These are phyloP conservation scores for Drosophila bunnanda DNA, from an alignment of 2,888 invertebrate genomes.

Conservation along the genomic window DNA sequence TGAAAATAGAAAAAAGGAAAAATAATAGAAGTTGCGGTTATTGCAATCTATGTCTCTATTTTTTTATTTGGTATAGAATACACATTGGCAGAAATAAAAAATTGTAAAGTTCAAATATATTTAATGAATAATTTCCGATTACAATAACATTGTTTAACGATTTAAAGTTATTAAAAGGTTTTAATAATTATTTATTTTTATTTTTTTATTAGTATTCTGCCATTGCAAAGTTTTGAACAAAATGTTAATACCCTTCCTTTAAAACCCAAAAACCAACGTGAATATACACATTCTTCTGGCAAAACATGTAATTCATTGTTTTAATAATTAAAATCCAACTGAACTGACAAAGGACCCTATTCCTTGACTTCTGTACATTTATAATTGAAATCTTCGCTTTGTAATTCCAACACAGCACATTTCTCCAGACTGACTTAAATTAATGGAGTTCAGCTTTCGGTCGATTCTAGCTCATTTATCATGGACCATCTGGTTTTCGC, in stretches of 20 bases:
- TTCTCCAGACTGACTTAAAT: conserved; percentile 20
- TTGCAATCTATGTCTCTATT: conserved; percentile 12
- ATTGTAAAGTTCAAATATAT: background rate
- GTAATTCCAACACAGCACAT: conserved; percentile 9
- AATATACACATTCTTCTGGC: background rate
- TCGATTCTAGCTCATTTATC: conserved; percentile 31
- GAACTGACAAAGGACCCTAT: background rate
- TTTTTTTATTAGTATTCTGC: too few species aligned
- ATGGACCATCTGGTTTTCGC: conserved; percentile 23
- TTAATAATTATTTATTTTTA: too few species aligned
- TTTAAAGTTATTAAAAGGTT: too few species aligned
- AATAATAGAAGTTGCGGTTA: conserved; percentile 4
- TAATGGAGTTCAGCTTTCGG: conserved; percentile 23
- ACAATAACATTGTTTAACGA: too few species aligned
- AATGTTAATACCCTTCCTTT: too few species aligned
- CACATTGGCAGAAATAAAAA: background rate
- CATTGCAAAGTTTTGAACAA: too few species aligned
- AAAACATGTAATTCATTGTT: background rate
- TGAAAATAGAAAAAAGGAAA: background rate
- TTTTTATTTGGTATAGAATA: background rate
- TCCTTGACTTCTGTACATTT: conserved; percentile 7
- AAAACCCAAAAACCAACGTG: background rate
- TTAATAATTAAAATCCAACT: background rate
- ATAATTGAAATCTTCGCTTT: conserved; percentile 25
- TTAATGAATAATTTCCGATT: background rate